A percentile compares a stretch with the other conserved stretches of the same genome.
phyloP scores from a whole-genome alignment of 2,113 vertebrate genomes.

The Copsychus sechellarum region DNA sequence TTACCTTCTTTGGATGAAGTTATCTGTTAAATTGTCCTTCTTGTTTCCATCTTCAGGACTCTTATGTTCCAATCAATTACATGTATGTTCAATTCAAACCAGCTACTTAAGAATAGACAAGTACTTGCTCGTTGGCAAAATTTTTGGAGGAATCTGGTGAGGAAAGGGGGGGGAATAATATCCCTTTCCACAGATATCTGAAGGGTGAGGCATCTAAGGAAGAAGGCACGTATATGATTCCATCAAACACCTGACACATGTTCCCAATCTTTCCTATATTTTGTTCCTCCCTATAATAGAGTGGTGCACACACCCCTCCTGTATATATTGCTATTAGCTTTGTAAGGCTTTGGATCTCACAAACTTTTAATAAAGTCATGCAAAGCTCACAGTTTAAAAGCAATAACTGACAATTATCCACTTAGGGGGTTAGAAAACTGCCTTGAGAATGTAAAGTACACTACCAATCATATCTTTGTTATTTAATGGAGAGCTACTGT shows the following conservation, averaged over 20 bases:
- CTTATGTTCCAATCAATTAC: neutral
- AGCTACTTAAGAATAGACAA: rapidly evolving
- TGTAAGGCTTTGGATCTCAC: neutral
- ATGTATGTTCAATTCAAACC: neutral
- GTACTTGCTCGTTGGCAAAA: neutral
- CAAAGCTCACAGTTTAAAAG: slow-evolving; percentile 60
- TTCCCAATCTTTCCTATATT: neutral
- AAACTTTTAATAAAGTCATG: slow-evolving; percentile 59
- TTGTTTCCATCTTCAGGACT: neutral
- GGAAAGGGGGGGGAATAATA: neutral
- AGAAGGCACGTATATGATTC: rapidly evolving
- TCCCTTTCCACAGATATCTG: neutral
- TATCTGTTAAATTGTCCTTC: neutral
- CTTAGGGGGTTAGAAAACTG: slow-evolving; percentile 66
- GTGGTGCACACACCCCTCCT: neutral
- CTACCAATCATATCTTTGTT: slow-evolving; percentile 70
- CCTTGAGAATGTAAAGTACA: slow-evolving; percentile 64
- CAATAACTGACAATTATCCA: slow-evolving; percentile 75
- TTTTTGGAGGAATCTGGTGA: neutral
- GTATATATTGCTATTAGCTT: neutral
- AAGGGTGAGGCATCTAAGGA: neutral
- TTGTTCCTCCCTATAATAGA: neutral
- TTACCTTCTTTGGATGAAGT: neutral
- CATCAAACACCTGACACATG: neutral
- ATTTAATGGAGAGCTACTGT: slow-evolving; percentile 65